phyloP scores from a whole-genome alignment of 2,797 vertebrate genomes.

The Euthynnus affinis region DNA sequence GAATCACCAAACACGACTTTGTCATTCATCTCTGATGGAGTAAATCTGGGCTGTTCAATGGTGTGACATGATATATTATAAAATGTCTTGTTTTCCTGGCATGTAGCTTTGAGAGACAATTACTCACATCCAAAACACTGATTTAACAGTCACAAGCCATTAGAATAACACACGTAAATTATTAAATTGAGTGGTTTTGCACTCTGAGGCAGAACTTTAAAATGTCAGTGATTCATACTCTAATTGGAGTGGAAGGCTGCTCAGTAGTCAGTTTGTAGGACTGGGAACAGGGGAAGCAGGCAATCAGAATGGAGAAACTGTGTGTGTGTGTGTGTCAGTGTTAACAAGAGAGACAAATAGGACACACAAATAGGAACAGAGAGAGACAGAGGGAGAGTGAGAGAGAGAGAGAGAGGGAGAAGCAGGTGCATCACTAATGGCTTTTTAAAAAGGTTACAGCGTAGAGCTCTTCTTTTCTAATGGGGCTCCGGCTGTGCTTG shows the following conservation, averaged over 20 bases:
- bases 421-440: conserved; percentile 87
- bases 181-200: conserved; percentile 69
- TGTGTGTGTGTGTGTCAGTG: conserved; percentile 59
- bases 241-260: conserved; percentile 72
- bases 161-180: conserved; percentile 64
- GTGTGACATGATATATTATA: conserved; percentile 40
- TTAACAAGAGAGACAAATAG: conserved; percentile 83
- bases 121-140: conserved; percentile 55
- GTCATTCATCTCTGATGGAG: conserved; percentile 28
- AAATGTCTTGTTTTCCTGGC: conserved; percentile 45
- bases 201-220: conserved; percentile 67
- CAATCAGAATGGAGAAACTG: conserved; percentile 66
- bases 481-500: conserved; percentile 85
- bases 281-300: conserved; percentile 60
- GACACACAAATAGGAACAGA: conserved; percentile 69
- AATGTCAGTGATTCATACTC: conserved; percentile 72
- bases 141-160: conserved; percentile 58
- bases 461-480: conserved; percentile 84
- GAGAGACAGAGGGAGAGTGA: conserved; percentile 56
- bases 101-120: conserved; percentile 44
- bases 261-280: conserved; percentile 69
- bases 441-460: conserved; percentile 89
- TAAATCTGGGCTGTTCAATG: background rate
- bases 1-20: conserved; percentile 37
- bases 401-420: conserved; percentile 55